Conservation (phyloP, 2,888 invertebrate genomes). For the Deroplatys truncata region DNA sequence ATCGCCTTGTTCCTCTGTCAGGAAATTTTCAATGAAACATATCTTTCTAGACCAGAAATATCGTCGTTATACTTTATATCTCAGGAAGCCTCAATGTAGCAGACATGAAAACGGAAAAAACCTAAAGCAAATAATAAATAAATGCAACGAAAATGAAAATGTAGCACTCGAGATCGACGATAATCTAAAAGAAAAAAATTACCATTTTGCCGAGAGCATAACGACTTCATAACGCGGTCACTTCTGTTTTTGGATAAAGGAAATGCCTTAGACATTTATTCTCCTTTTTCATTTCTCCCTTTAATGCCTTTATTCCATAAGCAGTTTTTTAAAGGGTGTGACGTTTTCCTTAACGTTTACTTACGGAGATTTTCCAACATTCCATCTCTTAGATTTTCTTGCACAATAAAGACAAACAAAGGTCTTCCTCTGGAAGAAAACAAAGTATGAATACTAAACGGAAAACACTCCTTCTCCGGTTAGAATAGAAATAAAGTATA, state of each 20-base stretch:
- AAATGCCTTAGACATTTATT: neutral
- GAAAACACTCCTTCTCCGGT: neutral
- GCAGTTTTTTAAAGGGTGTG: neutral
- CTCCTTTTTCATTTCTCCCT: neutral
- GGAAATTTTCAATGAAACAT: too few species aligned
- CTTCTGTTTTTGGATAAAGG: neutral
- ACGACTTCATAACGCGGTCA: neutral
- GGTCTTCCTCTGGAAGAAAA: neutral
- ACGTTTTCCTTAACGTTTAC: neutral
- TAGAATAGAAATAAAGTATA: neutral
- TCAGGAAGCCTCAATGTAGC: neutral
- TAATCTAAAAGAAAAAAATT: neutral
- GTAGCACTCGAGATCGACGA: neutral
- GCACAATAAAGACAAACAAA: neutral
- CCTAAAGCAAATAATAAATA: neutral
- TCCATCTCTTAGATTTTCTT: neutral
- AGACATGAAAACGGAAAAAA: neutral
- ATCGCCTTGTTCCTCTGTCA: too few species aligned
- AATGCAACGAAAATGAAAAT: neutral
- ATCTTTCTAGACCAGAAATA: too few species aligned
- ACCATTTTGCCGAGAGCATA: neutral
- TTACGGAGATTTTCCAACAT: neutral
- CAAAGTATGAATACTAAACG: neutral
- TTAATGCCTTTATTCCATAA: neutral
- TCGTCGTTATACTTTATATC: too few species aligned